Evolutionary conservation across 2,888 invertebrate species (phyloP), one percentile per base, ranked within the genome.

Genomic region (Lasioglossum morio): DNA sequence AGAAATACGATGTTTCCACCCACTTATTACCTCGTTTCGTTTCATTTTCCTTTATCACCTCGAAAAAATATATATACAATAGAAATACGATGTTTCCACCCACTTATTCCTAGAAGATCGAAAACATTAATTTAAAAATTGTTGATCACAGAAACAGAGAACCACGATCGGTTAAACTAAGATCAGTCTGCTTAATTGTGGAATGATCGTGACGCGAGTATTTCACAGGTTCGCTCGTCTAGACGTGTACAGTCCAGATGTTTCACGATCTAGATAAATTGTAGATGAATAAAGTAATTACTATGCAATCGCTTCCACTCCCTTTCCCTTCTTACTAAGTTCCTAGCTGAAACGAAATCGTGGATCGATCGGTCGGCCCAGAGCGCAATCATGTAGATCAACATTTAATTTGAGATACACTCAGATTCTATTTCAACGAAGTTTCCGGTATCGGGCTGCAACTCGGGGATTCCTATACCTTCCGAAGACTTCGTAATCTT

Each of bases 301-400:
- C 23, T 14, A n/a, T 12, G 34, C n/a, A 70, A 70, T 70, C n/a
- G 14, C 14, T 27, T 27, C 30, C 30, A 2, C 34, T 37, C 40
- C n/a, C 14, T 46, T 8, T 16, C 19, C 19, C 30, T 63, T 16
- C 72, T 72, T 23, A 40, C 69, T 27, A 57, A 69, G 53, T 76
- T 75, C 37, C 16, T 37, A 12, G 43, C 30, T 5, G n/a, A 37
- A 37, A 48, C 40, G 63, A 79, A 75, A 66, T 30, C 66, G 23
- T 10, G 63, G 43, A 63, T 72, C 40, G 79, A 79, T 72, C 72
- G 30, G 30, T 63, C 63, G 46, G 16, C 76, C 75, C 76, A 53
- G 75, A 77, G 78, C 40, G 60, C 77, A 81, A 77, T 76, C 63
- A 76, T 63, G 73, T 78, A 72, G 77, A 72, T 81, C 76, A 77